These are phyloP conservation scores for Candidula unifasciata DNA, from an alignment of 2,888 invertebrate genomes.

Conservation along the genomic window DNA sequence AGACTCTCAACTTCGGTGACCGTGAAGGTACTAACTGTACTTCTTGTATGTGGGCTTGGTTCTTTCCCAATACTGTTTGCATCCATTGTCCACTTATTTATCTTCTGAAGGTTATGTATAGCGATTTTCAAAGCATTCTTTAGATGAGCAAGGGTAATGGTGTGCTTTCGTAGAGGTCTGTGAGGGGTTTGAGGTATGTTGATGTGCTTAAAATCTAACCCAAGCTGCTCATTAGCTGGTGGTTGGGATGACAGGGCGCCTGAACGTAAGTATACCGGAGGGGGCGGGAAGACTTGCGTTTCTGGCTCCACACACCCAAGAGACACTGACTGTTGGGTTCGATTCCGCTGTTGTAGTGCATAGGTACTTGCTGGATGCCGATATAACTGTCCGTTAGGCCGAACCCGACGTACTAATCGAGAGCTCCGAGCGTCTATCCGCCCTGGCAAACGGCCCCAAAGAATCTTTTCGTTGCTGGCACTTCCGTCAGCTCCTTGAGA, in stretches of 20 bases:
- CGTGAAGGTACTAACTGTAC: not conserved
- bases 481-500: not conserved
- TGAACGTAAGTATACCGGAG: not conserved
- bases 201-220: not conserved
- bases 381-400: slow-evolving; percentile 10
- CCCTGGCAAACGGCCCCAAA: too few species aligned
- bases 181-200: not conserved
- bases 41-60: not conserved
- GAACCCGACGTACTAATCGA: not conserved
- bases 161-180: not conserved
- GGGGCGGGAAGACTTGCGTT: not conserved
- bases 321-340: slow-evolving; percentile 15
- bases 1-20: not conserved
- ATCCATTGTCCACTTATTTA: not conserved
- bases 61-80: not conserved
- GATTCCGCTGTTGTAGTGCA: not conserved
- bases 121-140: slow-evolving; percentile 24
- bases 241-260: not conserved
- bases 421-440: too few species aligned
- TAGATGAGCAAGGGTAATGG: slow-evolving; percentile 26
- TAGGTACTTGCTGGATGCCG: not conserved
- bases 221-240: not conserved
- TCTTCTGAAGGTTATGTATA: slow-evolving; percentile 9
- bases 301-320: not conserved
- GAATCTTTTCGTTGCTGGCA: not conserved